Evolutionary conservation across 1,140 invertebrate genomes (phyloP), one percentile per base, ranked within the genome.

Genomic region (Calephelis virginiensis): DNA sequence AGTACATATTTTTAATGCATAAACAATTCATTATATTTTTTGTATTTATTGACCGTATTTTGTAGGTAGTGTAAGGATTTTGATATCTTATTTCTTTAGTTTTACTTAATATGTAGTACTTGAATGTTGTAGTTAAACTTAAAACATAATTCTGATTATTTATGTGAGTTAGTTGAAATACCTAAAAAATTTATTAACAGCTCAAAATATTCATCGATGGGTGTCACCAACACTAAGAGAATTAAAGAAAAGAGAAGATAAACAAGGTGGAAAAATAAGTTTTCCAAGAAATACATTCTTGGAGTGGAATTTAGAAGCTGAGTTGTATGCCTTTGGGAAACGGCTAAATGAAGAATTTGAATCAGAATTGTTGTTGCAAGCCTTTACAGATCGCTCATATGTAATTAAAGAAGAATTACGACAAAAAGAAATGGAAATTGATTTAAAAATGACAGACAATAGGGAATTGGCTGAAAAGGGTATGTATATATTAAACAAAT

Each of bases 231-330:
- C 86, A 5, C 72, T 91, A 66, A 80, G 74, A 70, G 79, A 80
- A 63, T 70, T 91, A 10, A 90, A 89, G 63, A 64, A 64, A 14
- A 77, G 85, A 17, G 89, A 91, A 73, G 47, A 82, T 0, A 83
- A 81, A 67, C 65, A 78, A 17, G 89, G 86, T 7, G 88, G 88
- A 11, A 91, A 91, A 48, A 75, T 77, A 75, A 75, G 50, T 13
- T 74, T 80, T 17, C 86, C 86, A 11, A 92, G 96, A 48, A 94
- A 93, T 43, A 92, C 92, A 45, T 96, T 93, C 78, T 64, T 95
- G 10, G 96, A 97, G 73, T 97, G 96, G 97, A 98, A 98, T 85
- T 95, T 97, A 83, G 93, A 95, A 71, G 94, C 96, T 0, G 98
- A 99, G 92, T 67, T 98, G 13, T 98, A 93, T 92, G 96, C 97